phyloP scores from a whole-genome alignment of 2,113 vertebrate genomes.

The Zosterops japonicus region DNA sequence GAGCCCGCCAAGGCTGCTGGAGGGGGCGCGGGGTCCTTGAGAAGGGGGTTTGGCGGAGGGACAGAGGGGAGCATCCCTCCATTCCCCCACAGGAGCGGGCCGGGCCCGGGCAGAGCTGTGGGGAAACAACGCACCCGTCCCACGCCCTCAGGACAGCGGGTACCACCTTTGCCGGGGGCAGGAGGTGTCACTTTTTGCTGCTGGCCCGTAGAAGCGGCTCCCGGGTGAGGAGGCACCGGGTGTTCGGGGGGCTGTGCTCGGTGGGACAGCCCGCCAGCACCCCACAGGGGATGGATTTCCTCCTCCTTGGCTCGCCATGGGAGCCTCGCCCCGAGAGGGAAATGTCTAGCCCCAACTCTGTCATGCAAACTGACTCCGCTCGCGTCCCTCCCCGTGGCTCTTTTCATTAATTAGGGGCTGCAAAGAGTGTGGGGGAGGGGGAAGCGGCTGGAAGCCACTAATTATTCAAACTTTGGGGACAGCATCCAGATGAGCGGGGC shows the following conservation, averaged over 20 bases:
- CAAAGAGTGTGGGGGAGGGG: background rate
- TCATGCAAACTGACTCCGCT: constrained; percentile 31
- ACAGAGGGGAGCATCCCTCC: background rate
- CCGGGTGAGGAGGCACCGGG: background rate
- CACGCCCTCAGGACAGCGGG: background rate
- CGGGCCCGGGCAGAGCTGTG: background rate
- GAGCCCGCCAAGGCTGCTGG: background rate
- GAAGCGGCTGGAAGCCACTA: background rate
- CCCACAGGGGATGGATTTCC: background rate
- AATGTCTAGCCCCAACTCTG: background rate
- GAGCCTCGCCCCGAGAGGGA: background rate
- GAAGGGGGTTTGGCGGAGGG: background rate
- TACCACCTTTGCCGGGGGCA: background rate
- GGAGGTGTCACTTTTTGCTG: background rate
- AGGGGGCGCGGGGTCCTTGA: background rate
- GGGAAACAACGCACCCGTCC: too few relatives aligned
- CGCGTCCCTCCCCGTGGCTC: background rate
- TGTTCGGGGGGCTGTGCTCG: background rate
- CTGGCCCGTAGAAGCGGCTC: background rate
- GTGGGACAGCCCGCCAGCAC: background rate
- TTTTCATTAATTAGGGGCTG: constrained; percentile 36
- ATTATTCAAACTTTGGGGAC: constrained; percentile 45
- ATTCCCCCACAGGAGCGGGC: background rate
- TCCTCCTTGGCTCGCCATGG: background rate
- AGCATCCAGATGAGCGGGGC: background rate